Evolutionary conservation across 2,797 vertebrate species (phyloP), one percentile per base, ranked within the genome.

Genomic region (Chrysocyon brachyurus): DNA sequence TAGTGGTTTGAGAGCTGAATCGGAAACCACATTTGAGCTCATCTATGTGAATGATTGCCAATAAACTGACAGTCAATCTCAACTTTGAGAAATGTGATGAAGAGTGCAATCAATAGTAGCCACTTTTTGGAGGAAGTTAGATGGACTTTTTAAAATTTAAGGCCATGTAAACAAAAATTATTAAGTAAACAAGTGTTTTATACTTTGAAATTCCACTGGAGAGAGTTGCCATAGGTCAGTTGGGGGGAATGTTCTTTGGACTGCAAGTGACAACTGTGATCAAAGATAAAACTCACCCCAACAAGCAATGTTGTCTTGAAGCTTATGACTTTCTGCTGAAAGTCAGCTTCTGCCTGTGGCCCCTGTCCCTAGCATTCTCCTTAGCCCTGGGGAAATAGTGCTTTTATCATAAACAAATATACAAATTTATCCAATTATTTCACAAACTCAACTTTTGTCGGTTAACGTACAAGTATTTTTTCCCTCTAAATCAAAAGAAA

Each of bases 1-100:
- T 46, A 49, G 94, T 36, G 95, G 79, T 97, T 78, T 82, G 78
- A 19, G 64, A 87, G 85, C 81, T 46, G 11, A 85, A 49, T 87
- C 17, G 0, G 85, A 97, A 98, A 98, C 97, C 96, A 87, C 97
- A 95, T 12, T n/a, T 11, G 40, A 75, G 26, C 59, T 96, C 78
- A 57, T 92, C 85, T 93, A 64, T 0, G 2, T 68, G 84, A 87
- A 79, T 52, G 90, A 90, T n/a, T 78, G 33, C 72, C 77, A 86
- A 49, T 90, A 93, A 95, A 56, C 9, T 0, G n/a, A 84, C 2
- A 36, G 22, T 21, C 46, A 26, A 15, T 14, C 40, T 33, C 33
- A 77, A 57, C 81, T 70, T 56, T 57, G 16, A 92, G 84, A 97
- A 78, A 68, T 12, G 14, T 33, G 68, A 82, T 8, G 14, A 68